Evolutionary conservation across 2,113 vertebrate species (phyloP), one percentile per base, ranked within the genome.

Genomic region (Ammodramus savannarum): DNA sequence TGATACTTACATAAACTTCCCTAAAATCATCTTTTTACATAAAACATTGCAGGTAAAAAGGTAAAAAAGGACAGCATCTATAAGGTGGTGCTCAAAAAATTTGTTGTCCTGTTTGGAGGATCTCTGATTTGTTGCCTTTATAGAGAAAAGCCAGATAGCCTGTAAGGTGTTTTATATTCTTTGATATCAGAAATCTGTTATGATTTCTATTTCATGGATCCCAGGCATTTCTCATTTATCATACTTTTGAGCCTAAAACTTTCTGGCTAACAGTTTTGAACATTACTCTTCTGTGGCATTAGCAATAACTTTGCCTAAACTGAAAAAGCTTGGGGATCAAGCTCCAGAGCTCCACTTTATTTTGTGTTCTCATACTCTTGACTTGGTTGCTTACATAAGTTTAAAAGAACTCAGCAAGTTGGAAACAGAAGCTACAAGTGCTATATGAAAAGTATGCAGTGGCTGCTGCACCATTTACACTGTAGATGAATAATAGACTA

Each of bases 401-500:
- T 87, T 18, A 13, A 73, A 85, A 87, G 74, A 89, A 29, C 4
- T 1, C 26, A 66, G 16, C 44, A 86, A 85, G 44, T 7, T 94
- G 84, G 92, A 96, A 97, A 93, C 83, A 95, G 87, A 96, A 95
- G 62, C 66, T 93, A 55, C 87, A 94, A 93, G 71, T 79, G 81
- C 84, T n/a, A 69, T 93, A 86, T 82, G 73, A 93, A 97, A 68
- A 96, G 71, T 63, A 81, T 96, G 66, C 54, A 72, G 89, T 69
- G 67, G 61, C 90, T 97, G 89, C 92, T 81, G 81, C 80, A 84
- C 91, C 26, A 3, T 96, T 96, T 97, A 91, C 76, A 51, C 59
- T 95, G 68, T 91, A 89, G 92, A 79, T 96, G 90, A 97, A 96
- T 97, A 96, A 96, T 92, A 97, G 92, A 96, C 86, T 93, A 91